Evolutionary conservation across 2,888 invertebrate species (phyloP), one percentile per base, ranked within the genome.

Genomic region (Stenodera caucasica): DNA sequence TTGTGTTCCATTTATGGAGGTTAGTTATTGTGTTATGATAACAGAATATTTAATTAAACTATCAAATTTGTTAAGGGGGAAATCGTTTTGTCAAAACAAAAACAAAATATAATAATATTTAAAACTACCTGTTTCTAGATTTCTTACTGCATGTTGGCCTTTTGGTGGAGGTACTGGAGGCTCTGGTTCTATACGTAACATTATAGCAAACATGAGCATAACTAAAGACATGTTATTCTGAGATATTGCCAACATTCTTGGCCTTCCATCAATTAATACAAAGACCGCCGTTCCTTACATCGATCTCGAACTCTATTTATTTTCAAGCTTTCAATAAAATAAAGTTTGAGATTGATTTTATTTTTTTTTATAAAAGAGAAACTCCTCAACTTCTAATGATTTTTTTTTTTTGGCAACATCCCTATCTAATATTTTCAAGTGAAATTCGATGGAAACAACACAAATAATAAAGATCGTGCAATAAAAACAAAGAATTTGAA

Each of bases 91-190:
- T 15, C 30, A n/a, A 29, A n/a, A 30, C 1, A 29, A 50, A 50
- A 29, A 5, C 1, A n/a, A 23, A 26, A 18, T 50, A 4, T 12
- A 49, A 15, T 11, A 26, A 18, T 15, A 11, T 15, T 32, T 5
- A 12, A n/a, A 37, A 2, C 33, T 60, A 62, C 62, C 62, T 62
- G 30, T 52, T 51, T 63, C 54, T 40, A 26, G 68, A 66, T 66
- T 72, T 69, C 70, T 72, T 72, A 70, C 64, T 72, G 82, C 81
- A 69, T 83, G 80, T 57, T 83, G 81, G 77, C 86, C 83, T 80
- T 87, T 87, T 69, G 87, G 86, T 64, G 84, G 84, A 72, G 89
- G 84, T 70, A 86, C 85, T 72, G 88, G 88, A 72, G 85, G 84
- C 70, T 86, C 86, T 77, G 82, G 82, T 78, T 87, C 87, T 88